Percentiles rank a stretch among this genome's conserved stretches.
These are phyloP conservation scores for Coecobrya sp. DNA, from an alignment of 2,888 invertebrate species.

Conservation along the genomic window DNA sequence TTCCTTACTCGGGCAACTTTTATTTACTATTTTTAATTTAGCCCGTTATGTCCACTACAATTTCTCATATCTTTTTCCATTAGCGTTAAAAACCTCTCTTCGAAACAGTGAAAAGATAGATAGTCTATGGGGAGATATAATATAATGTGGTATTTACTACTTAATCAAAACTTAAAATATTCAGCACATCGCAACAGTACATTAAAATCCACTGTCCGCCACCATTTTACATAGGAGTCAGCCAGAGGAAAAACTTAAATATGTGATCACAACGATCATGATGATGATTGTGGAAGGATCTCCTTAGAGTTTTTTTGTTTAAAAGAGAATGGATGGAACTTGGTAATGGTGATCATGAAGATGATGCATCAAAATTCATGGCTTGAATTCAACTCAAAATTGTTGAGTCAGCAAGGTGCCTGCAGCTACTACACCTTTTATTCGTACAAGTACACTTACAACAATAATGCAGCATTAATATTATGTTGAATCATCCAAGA, in stretches of 20 bases:
- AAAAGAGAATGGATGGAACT: conserved; percentile 26
- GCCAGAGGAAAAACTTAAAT: not conserved
- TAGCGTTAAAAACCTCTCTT: conserved; percentile 46
- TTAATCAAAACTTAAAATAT: not conserved
- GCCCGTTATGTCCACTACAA: not conserved
- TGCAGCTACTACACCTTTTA: conserved; percentile 52
- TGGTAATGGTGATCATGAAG: conserved; percentile 43
- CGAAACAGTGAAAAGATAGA: not conserved
- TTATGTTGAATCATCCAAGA: conserved; percentile 38
- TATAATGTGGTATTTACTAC: not conserved
- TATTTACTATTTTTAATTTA: conserved; percentile 65
- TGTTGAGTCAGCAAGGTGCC: conserved; percentile 84
- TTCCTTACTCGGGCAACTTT: conserved; percentile 21
- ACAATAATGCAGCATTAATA: not conserved
- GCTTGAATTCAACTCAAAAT: conserved; percentile 72
- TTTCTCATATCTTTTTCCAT: conserved; percentile 55
- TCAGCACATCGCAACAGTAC: not conserved
- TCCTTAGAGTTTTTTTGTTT: not conserved
- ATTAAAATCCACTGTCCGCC: not conserved
- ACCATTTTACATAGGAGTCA: not conserved
- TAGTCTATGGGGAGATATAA: not conserved
- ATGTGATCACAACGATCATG: not conserved
- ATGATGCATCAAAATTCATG: conserved; percentile 74
- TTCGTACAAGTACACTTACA: not conserved
- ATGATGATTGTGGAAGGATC: conserved; percentile 24